Conservation (phyloP, 2,888 invertebrate species). For the Melolontha melolontha region DNA sequence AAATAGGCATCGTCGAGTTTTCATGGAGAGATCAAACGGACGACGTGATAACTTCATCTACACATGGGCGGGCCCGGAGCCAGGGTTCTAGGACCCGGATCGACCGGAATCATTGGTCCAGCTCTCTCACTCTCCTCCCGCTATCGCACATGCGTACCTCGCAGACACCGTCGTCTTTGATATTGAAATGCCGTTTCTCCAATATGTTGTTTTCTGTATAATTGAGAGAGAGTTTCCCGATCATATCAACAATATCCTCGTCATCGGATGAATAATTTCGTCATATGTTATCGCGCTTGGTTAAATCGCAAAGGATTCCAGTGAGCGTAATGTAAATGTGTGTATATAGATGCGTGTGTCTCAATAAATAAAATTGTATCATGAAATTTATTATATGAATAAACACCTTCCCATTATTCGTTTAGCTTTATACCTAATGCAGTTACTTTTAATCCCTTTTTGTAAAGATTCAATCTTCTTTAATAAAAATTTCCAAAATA, state of each 20-base stretch:
- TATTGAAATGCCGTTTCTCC: constrained; percentile 60
- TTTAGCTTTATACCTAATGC: too few relatives aligned
- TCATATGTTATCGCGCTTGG: constrained; percentile 29
- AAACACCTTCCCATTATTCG: too few relatives aligned
- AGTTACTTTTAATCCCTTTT: too few relatives aligned
- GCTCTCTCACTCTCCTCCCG: constrained; percentile 54
- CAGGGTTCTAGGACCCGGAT: constrained; percentile 64
- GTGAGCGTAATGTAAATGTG: constrained; percentile 12
- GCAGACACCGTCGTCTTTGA: constrained; percentile 56
- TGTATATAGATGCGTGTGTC: neutral
- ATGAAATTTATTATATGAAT: neutral
- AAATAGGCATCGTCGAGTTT: constrained; percentile 58
- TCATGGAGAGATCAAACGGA: constrained; percentile 59
- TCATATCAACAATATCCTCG: constrained; percentile 33
- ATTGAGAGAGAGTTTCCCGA: constrained; percentile 53
- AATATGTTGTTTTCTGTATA: constrained; percentile 60
- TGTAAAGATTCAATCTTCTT: too few relatives aligned
- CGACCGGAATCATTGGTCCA: constrained; percentile 64
- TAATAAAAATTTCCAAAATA: too few relatives aligned
- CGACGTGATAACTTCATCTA: constrained; percentile 64
- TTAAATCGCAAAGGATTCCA: constrained; percentile 32
- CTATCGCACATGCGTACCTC: constrained; percentile 56
- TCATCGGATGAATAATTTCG: constrained; percentile 35
- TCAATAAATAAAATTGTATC: constrained; percentile 19
- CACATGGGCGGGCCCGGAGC: constrained; percentile 63